Percentiles rank a stretch among this genome's conserved stretches.
Conservation (phyloP, 23 tunicate genomes). For the Botrylloides violaceus region DNA sequence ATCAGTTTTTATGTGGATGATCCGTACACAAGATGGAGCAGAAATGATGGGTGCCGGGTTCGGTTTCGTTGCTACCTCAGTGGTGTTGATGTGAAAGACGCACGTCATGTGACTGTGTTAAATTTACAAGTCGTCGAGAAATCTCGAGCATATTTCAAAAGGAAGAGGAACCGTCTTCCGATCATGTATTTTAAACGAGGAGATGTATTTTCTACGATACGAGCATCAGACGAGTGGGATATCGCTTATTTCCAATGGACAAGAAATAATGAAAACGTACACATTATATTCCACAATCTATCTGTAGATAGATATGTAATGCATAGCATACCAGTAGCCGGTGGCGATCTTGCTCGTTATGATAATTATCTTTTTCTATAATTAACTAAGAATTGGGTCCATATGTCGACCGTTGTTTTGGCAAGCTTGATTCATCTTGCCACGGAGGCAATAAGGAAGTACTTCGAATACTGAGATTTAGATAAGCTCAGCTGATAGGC, state of each 20-base stretch:
- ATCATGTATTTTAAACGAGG: not conserved
- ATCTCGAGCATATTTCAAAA: not conserved
- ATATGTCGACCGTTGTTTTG: no score
- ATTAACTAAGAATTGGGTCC: no score
- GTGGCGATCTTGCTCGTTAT: no score
- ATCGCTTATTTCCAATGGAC: slow-evolving; percentile 15
- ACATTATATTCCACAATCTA: no score
- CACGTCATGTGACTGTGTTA: not conserved
- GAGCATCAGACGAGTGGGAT: not conserved
- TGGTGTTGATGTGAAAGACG: not conserved
- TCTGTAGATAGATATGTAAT: no score
- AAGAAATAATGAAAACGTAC: not conserved
- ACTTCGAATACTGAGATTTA: no score
- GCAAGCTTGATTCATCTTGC: no score
- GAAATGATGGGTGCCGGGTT: not conserved
- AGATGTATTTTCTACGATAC: not conserved
- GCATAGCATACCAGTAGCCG: no score
- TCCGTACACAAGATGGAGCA: not conserved
- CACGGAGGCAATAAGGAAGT: no score
- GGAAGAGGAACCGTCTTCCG: not conserved
- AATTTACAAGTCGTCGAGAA: not conserved
- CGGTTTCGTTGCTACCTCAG: not conserved
- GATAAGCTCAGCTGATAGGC: no score
- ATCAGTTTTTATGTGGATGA: slow-evolving; percentile 7
- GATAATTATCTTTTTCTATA: no score